Base-by-base conservation (phyloP, 2,888 invertebrate species). In the Phortica okadai region DNA sequence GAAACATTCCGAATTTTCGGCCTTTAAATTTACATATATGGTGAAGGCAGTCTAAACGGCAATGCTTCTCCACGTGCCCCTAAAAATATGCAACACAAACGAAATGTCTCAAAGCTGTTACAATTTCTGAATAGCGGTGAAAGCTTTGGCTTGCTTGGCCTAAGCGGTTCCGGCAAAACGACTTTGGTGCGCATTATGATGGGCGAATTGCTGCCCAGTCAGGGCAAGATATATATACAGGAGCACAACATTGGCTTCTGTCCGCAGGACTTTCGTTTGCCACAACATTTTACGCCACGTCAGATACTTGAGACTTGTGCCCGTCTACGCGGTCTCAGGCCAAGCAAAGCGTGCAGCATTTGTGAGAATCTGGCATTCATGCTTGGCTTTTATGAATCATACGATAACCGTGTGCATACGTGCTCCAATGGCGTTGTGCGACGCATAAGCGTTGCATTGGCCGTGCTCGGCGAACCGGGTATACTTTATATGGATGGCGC, bases 241-340 rank as follows among this genome's bases (percentile, higher is more conserved):
- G 87, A 82, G 3, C 33, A 73, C 41, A 73, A 42, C 33, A 42
- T 89, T 16, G 88, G 88, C 33, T 89, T 82, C 59, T 82, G 82
- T 33, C 58, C 85, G 1, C 84, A 88, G 59, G 6, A 50, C 4
- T 74, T 73, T 7, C 3, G 0, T 1, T 33, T 82, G 1, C 81
- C 83, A 0, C 4, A 2, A 5, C 78, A 85, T 11, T 78, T 78
- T 2, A 82, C 87, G 6, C 82, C 82, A 0, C 64, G 42, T 2
- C 81, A 89, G n/a, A 42, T 89, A 41, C 45, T 87, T 14, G 45
- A 75, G 42, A 77, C 80, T 0, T 78, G 78, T 41, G 79, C 80
- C 8, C 33, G 77, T 7, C 25, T 87, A 25, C 82, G 80, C 6
- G 89, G 89, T 1, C 25, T 82, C 11, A 5, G 74, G 0, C 21